Evolutionary conservation across 1,140 invertebrate species (phyloP).

Genomic region (Scaptodrosophila lebanonensis): DNA sequence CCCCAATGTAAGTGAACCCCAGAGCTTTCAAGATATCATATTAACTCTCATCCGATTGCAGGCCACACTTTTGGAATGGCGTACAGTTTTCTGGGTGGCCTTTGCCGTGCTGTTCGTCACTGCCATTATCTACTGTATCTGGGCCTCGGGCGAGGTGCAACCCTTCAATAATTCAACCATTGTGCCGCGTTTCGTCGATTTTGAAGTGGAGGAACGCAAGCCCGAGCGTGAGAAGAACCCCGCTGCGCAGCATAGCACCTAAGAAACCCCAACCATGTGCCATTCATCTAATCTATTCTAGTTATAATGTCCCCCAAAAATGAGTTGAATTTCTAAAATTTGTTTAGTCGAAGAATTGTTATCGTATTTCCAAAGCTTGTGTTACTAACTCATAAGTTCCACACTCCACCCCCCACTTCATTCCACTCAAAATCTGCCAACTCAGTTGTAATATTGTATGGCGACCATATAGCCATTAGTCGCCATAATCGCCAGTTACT

Average conservation of each 20-base stretch:
- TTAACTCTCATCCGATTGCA: conserved; percentile 63
- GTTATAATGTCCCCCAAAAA: conserved; percentile 24
- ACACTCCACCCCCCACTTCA: no score
- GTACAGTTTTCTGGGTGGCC: conserved; percentile 89
- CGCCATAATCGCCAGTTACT: no score
- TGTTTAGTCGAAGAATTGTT: conserved; percentile 45
- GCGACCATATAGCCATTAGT: no score
- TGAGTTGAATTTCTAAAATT: conserved; percentile 22
- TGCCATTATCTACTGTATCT: conserved; percentile 85
- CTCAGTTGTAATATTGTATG: no score
- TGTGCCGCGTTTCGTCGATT: conserved; percentile 40
- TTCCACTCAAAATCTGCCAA: no score
- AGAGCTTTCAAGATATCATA: not conserved
- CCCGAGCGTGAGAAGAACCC: conserved; percentile 23
- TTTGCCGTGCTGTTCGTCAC: conserved; percentile 83
- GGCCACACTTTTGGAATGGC: conserved; percentile 87
- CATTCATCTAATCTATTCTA: conserved; percentile 44
- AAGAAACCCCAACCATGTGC: conserved; percentile 39
- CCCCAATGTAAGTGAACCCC: conserved; percentile 80
- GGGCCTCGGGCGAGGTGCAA: conserved; percentile 85
- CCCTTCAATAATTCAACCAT: conserved; percentile 82
- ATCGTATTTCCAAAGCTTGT: conserved; percentile 20
- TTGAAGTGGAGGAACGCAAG: conserved; percentile 55
- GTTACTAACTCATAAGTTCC: conserved; percentile 26
- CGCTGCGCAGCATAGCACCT: conserved; percentile 48